A percentile compares a stretch with the other conserved stretches of the same genome.
phyloP scores from a whole-genome alignment of 2,888 invertebrate species.

The Morpho deidamia region DNA sequence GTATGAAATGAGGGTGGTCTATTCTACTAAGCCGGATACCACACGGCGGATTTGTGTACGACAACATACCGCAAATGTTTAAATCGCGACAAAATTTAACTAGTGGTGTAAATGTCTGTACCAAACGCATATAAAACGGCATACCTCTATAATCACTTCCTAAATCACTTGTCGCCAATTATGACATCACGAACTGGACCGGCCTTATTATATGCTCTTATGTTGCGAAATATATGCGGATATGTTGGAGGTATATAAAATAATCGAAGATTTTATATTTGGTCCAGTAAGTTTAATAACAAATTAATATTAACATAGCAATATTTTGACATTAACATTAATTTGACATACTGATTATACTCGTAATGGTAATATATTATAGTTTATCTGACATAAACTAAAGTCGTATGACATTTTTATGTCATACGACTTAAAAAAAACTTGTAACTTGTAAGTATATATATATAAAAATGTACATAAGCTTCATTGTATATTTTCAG shows the following conservation, averaged over 20 bases:
- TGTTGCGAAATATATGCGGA: conserved; percentile 48
- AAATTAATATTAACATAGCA: background rate
- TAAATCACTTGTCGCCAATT: conserved; percentile 23
- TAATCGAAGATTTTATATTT: background rate
- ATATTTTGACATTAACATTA: too few species aligned
- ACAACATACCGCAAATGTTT: background rate
- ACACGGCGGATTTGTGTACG: too few species aligned
- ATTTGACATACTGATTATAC: too few species aligned
- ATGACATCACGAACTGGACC: conserved; percentile 29
- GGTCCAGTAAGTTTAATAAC: background rate
- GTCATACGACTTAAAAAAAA: too few species aligned
- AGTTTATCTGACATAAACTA: too few species aligned
- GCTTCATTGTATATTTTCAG: too few species aligned
- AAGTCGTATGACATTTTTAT: too few species aligned
- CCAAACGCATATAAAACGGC: background rate
- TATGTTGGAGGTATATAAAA: conserved; percentile 17
- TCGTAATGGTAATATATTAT: too few species aligned
- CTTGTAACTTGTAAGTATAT: too few species aligned
- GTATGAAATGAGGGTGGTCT: too few species aligned
- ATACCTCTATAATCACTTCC: conserved; percentile 6
- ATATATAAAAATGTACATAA: too few species aligned
- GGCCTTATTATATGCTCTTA: conserved; percentile 52
- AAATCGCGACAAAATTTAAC: background rate
- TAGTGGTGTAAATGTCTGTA: conserved; percentile 6
- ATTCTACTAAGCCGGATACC: too few species aligned